These are phyloP conservation scores for Caenorhabditis plicata DNA, from an alignment of 2,888 invertebrate species.

Conservation along the genomic window DNA sequence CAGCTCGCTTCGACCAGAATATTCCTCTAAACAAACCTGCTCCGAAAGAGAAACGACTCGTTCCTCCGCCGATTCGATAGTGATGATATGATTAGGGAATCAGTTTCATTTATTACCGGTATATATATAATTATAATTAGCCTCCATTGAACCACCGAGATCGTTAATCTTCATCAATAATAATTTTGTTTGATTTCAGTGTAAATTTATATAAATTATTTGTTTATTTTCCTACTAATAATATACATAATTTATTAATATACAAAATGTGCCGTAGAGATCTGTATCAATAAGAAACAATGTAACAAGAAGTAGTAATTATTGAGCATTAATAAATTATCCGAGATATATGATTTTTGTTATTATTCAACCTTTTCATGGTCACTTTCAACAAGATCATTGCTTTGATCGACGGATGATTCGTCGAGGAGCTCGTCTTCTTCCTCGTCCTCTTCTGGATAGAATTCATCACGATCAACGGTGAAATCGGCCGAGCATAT, in stretches of 20 bases:
- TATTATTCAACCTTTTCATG: constrained; percentile 32
- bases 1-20: neutral
- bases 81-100: too few relatives aligned
- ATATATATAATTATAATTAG: too few relatives aligned
- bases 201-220: neutral
- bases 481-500: constrained; percentile 88
- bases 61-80: neutral
- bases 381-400: constrained; percentile 22
- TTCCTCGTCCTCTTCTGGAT: constrained; percentile 60
- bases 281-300: neutral
- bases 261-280: neutral
- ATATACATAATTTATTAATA: neutral
- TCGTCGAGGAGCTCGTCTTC: constrained; percentile 35
- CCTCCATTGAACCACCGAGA: too few relatives aligned
- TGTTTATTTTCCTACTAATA: too few relatives aligned
- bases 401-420: constrained; percentile 7
- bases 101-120: too few relatives aligned
- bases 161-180: too few relatives aligned
- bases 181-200: too few relatives aligned
- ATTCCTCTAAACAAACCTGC: too few relatives aligned
- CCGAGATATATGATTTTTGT: neutral
- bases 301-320: neutral
- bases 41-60: too few relatives aligned
- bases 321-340: constrained; percentile 1
- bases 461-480: constrained; percentile 64